phyloP scores from a whole-genome alignment of 2,113 vertebrate genomes.

The Ochotona princeps region DNA sequence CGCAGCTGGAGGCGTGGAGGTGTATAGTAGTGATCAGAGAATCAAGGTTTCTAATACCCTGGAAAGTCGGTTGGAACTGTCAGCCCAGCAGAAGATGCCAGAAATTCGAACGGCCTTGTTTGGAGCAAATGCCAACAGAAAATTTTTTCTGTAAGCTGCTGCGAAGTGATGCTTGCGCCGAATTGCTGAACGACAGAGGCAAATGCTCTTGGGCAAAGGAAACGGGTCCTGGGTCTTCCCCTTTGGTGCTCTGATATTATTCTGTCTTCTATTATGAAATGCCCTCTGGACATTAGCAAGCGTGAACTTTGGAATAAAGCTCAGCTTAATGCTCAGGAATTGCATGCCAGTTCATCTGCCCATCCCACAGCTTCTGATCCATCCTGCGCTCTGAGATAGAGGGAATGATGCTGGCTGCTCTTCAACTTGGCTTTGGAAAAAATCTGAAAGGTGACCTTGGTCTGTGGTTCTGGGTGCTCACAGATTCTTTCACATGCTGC shows the following conservation, averaged over 20 bases:
- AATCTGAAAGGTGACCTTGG: neutral
- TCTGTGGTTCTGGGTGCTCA: neutral
- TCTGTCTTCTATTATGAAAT: neutral
- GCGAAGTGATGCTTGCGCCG: neutral
- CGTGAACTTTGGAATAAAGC: constrained; percentile 61
- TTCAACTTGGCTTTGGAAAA: neutral
- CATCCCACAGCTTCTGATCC: neutral
- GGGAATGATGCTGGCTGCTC: neutral
- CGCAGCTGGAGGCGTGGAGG: constrained; percentile 93
- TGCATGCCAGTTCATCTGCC: neutral
- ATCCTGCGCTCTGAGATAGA: neutral
- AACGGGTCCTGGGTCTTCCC: neutral
- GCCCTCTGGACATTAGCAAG: neutral
- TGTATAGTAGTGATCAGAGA: constrained; percentile 92
- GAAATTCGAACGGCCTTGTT: constrained; percentile 93
- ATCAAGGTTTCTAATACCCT: constrained; percentile 97
- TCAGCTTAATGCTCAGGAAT: constrained; percentile 15
- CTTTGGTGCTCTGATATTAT: neutral
- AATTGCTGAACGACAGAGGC: neutral
- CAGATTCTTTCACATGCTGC: neutral
- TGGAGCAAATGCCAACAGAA: constrained; percentile 94
- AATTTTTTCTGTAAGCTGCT: constrained; percentile 90
- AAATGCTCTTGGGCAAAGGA: constrained; percentile 16
- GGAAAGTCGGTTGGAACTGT: constrained; percentile 95
- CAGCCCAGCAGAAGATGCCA: constrained; percentile 97